phyloP scores from a whole-genome alignment of 2,113 vertebrate genomes.

The Actinemys pallida region DNA sequence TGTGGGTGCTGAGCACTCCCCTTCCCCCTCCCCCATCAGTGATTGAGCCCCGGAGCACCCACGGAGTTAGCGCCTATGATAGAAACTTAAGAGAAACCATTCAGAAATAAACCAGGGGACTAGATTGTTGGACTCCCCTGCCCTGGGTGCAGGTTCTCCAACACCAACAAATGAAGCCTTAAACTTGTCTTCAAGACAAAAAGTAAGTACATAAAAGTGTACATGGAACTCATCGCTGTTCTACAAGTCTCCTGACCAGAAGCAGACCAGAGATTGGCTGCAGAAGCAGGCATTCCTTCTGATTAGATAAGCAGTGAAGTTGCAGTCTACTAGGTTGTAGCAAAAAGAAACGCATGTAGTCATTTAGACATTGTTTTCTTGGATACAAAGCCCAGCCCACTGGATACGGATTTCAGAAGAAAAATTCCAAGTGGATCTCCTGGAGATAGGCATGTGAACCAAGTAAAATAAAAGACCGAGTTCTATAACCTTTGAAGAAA shows the following conservation, averaged over 20 bases:
- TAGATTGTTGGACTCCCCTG: too few species aligned
- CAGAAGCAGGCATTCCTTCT: neutral
- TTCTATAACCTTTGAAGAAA: neutral
- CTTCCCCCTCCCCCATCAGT: too few species aligned
- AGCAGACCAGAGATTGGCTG: too few species aligned
- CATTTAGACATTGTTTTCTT: neutral
- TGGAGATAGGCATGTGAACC: neutral
- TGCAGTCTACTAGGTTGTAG: neutral
- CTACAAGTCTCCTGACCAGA: neutral
- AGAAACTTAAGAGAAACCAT: too few species aligned
- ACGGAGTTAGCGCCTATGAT: too few species aligned
- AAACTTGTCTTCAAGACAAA: neutral
- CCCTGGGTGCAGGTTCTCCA: neutral
- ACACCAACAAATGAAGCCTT: neutral
- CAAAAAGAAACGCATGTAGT: neutral
- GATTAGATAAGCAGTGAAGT: neutral
- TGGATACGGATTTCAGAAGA: neutral
- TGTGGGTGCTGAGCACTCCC: too few species aligned
- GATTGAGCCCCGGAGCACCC: too few species aligned
- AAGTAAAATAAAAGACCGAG: neutral
- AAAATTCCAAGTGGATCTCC: neutral
- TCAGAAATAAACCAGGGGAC: too few species aligned
- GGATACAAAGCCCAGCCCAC: neutral
- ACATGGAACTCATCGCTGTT: neutral
- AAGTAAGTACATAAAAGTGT: neutral